Percentiles rank a stretch among this genome's conserved stretches.
Evolutionary conservation across 2,888 invertebrate genomes (phyloP).

Genomic region (Drosophila histrio): DNA sequence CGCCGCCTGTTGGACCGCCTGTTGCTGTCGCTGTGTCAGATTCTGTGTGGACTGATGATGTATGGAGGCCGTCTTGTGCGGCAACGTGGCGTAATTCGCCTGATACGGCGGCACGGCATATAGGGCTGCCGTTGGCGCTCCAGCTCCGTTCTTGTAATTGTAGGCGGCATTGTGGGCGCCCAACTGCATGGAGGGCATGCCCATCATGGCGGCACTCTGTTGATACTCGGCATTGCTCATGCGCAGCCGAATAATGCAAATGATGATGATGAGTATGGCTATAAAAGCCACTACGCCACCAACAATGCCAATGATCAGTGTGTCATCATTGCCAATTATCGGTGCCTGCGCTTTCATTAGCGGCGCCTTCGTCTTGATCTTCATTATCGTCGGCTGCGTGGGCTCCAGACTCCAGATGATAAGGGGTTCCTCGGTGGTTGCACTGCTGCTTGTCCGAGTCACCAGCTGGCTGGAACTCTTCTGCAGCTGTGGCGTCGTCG

Average conservation of each 20-base stretch:
- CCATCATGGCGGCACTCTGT: conserved; percentile 87
- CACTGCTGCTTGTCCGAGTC: conserved; percentile 84
- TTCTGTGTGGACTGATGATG: conserved; percentile 83
- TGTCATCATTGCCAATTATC: conserved; percentile 92
- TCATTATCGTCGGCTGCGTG: conserved; percentile 86
- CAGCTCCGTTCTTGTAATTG: conserved; percentile 84
- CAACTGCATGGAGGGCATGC: conserved; percentile 85
- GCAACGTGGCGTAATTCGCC: conserved; percentile 88
- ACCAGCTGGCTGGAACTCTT: conserved; percentile 84
- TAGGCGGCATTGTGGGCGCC: conserved; percentile 86
- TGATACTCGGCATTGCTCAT: conserved; percentile 89
- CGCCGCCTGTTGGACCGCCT: conserved; percentile 61
- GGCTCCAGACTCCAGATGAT: conserved; percentile 96
- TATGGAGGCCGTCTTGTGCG: conserved; percentile 86
- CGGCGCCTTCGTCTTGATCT: conserved; percentile 85
- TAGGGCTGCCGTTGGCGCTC: conserved; percentile 84
- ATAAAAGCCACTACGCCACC: conserved; percentile 96
- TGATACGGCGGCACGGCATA: conserved; percentile 88
- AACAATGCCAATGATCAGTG: conserved; percentile 97
- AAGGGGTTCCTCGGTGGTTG: conserved; percentile 90
- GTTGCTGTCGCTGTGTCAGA: conserved; percentile 78
- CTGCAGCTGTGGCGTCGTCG: conserved; percentile 63
- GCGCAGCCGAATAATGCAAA: conserved; percentile 92
- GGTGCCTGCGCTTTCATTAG: conserved; percentile 87
- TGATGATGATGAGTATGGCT: conserved; percentile 93